phyloP scores from a whole-genome alignment of 2,888 invertebrate genomes.

The Koerneria pararmatus region DNA sequence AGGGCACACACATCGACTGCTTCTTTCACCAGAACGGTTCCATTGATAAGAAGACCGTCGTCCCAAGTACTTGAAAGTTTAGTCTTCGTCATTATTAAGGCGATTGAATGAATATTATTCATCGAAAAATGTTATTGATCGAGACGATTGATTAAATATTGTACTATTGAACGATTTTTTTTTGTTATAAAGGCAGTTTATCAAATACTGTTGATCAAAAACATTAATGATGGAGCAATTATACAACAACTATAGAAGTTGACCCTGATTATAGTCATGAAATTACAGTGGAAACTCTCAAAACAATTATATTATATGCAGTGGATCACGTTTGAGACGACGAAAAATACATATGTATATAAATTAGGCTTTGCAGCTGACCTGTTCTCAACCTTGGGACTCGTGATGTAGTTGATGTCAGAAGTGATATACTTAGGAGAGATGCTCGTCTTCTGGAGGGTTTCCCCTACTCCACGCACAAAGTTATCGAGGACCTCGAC shows the following conservation, averaged over 20 bases:
- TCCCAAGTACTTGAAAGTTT: conserved; percentile 36
- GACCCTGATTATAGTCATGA: no score
- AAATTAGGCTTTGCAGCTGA: conserved; percentile 1
- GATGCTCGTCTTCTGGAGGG: conserved; percentile 39
- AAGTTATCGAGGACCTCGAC: conserved; percentile 43
- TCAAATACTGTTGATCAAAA: background rate
- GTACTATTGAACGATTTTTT: background rate
- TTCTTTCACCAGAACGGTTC: conserved; percentile 37
- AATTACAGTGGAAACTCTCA: no score
- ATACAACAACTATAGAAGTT: no score
- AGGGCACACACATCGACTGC: conserved; percentile 38
- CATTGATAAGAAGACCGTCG: conserved; percentile 49
- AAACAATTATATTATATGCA: no score
- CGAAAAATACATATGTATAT: background rate
- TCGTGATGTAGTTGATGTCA: conserved; percentile 49
- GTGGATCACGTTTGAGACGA: background rate
- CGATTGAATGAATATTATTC: background rate
- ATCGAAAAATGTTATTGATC: background rate
- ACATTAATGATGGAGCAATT: background rate
- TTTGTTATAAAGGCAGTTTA: background rate
- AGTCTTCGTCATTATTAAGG: background rate
- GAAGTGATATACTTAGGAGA: conserved; percentile 43
- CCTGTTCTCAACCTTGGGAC: conserved; percentile 48
- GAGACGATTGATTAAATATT: no score
- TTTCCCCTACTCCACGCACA: conserved; percentile 39